phyloP scores from a whole-genome alignment of 1,140 invertebrate genomes.

The Aphelenchoides fujianensis region DNA sequence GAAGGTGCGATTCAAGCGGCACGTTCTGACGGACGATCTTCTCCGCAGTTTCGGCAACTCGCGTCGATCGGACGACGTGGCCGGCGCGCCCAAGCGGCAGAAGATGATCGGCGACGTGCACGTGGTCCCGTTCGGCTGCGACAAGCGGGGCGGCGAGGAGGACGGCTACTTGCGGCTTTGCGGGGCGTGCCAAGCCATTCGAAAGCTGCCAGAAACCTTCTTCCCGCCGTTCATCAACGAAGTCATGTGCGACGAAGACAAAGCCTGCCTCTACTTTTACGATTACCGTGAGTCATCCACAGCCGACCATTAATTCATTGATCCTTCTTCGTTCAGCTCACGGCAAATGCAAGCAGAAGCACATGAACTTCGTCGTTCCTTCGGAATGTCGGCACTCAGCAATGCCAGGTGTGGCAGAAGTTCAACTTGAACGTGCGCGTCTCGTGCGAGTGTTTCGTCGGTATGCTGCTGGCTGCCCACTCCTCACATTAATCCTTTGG shows the following conservation, averaged over 20 bases:
- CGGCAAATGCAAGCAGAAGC: slow-evolving; percentile 62
- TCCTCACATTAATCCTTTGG: slow-evolving; percentile 1
- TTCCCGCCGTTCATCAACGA: slow-evolving; percentile 62
- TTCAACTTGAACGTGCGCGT: slow-evolving; percentile 62
- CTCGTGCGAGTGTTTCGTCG: slow-evolving; percentile 62
- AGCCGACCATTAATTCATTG: neutral
- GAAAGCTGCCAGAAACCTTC: slow-evolving; percentile 59
- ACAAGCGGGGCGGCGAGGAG: slow-evolving; percentile 60
- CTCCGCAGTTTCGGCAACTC: slow-evolving; percentile 45
- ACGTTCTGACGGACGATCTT: slow-evolving; percentile 44
- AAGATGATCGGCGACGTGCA: slow-evolving; percentile 60
- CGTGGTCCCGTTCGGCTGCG: slow-evolving; percentile 61
- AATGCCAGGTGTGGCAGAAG: slow-evolving; percentile 62
- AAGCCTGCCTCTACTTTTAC: slow-evolving; percentile 62
- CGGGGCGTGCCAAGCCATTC: slow-evolving; percentile 60
- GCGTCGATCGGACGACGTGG: slow-evolving; percentile 23
- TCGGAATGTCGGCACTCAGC: slow-evolving; percentile 56
- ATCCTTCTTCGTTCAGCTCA: slow-evolving; percentile 50
- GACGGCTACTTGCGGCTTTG: slow-evolving; percentile 60
- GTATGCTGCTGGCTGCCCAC: slow-evolving; percentile 30
- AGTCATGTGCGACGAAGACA: slow-evolving; percentile 62
- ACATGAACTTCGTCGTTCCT: slow-evolving; percentile 63
- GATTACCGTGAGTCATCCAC: slow-evolving; percentile 55
- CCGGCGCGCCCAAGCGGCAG: slow-evolving; percentile 35
- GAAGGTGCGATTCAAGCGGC: slow-evolving; percentile 48